A percentile compares a stretch with the other conserved stretches of the same genome.
These are phyloP conservation scores for crab-eating macaque (Macaca fascicularis) DNA, from an alignment of 2,113 vertebrate genomes.

Conservation along the genomic window T2T-MFA8v1.1 NC_132903.1:4259001-4259500, in stretches of 20 bases:
- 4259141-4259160: not conserved
- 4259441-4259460: constrained; percentile 98
- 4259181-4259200: not conserved
- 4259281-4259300: not conserved
- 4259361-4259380: not conserved
- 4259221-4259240: not conserved
- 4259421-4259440: constrained; percentile 98
- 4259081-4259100: not conserved
- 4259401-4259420: constrained; percentile 92
- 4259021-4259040: not conserved
- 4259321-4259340: not conserved
- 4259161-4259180: not conserved
- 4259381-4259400: constrained; percentile 86
- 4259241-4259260: not conserved
- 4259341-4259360: not conserved
- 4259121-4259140: not conserved
- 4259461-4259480: constrained; percentile 98
- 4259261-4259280: not conserved
- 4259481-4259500: constrained; percentile 98
- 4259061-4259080: not conserved
- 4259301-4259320: not conserved
- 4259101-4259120: not conserved
- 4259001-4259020: not conserved
- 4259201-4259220: not conserved
- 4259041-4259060: not conserved